Conservation (phyloP, 1,140 invertebrate species). For the Agrilus planipennis region DNA sequence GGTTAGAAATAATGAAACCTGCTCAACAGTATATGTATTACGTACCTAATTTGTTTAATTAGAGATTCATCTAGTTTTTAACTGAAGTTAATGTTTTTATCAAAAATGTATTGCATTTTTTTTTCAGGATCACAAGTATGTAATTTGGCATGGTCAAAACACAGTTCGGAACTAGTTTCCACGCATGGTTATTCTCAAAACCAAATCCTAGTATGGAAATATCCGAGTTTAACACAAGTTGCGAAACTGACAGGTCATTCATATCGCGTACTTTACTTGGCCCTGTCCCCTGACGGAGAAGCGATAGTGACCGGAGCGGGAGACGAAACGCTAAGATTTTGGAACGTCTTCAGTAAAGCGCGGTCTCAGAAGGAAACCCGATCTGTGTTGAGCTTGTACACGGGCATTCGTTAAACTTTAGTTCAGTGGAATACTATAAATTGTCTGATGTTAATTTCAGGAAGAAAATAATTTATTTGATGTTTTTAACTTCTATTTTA, state of each 20-base stretch:
- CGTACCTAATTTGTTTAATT: too few species aligned
- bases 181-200: conserved; percentile 99
- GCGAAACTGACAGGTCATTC: conserved; percentile 98
- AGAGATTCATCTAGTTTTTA: too few species aligned
- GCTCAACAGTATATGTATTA: too few species aligned
- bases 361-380: conserved; percentile 91
- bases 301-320: conserved; percentile 99
- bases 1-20: too few species aligned
- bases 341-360: conserved; percentile 99
- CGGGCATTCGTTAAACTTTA: conserved; percentile 63
- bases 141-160: conserved; percentile 98
- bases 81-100: too few species aligned
- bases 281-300: conserved; percentile 97
- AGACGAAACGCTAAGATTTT: conserved; percentile 96
- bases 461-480: too few species aligned
- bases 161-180: conserved; percentile 94
- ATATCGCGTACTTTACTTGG: conserved; percentile 92
- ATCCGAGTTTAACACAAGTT: conserved; percentile 91
- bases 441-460: too few species aligned
- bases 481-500: too few species aligned
- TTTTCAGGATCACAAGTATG: conserved; percentile 86
- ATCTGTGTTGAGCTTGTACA: conserved; percentile 93
- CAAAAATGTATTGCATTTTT: too few species aligned
- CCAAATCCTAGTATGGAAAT: conserved; percentile 99
- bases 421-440: too few species aligned